Conservation (phyloP, 2,113 vertebrate genomes). For the Bettongia penicillata region DNA sequence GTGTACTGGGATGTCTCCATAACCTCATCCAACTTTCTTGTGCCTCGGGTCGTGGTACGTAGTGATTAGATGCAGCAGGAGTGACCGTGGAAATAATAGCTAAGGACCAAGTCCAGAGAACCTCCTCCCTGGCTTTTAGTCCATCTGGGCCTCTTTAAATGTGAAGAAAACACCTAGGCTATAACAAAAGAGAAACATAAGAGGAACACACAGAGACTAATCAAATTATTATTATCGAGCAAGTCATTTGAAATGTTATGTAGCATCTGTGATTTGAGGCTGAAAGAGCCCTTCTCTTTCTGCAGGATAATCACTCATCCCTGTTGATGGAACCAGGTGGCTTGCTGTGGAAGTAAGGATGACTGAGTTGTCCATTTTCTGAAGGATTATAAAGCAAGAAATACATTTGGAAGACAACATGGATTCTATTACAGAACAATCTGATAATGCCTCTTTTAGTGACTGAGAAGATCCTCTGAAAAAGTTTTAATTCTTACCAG, state of each 20-base stretch:
- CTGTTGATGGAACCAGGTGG: neutral
- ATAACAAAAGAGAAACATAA: neutral
- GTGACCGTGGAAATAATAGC: neutral
- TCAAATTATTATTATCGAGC: neutral
- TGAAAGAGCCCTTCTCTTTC: neutral
- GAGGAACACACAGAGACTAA: neutral
- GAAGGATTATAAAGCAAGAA: neutral
- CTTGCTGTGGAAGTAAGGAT: neutral
- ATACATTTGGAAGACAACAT: neutral
- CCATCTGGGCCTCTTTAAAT: neutral
- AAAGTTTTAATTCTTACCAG: neutral
- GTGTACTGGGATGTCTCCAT: neutral
- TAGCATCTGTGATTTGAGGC: neutral
- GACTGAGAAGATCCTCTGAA: neutral
- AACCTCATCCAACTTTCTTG: neutral
- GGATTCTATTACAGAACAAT: neutral
- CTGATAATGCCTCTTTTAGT: neutral
- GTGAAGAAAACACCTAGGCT: neutral
- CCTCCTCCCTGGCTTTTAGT: neutral
- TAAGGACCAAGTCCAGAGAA: neutral
- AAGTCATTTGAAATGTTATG: neutral
- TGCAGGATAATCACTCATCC: neutral
- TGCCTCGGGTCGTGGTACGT: neutral
- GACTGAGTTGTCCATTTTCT: neutral
- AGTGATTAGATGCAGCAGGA: neutral